These are phyloP conservation scores for Campylomormyrus numenius DNA, from an alignment of 2,113 vertebrate species.

Conservation along the genomic window DNA sequence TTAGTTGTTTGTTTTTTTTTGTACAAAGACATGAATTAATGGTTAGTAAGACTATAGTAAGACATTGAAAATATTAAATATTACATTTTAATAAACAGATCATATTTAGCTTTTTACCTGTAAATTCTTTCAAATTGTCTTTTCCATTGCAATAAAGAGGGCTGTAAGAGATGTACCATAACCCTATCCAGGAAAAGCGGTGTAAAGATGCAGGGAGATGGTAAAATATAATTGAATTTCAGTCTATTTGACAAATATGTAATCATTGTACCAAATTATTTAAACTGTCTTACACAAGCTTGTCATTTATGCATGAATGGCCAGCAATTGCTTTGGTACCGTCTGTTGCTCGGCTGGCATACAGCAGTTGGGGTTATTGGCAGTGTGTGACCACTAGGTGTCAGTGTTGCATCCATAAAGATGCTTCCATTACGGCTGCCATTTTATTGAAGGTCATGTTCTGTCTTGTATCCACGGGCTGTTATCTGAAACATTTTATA, in stretches of 20 bases:
- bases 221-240: not conserved
- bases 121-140: not conserved
- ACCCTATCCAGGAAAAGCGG: not conserved
- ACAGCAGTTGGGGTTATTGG: not conserved
- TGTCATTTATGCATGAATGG: not conserved
- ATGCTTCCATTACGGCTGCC: conserved; percentile 30
- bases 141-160: not conserved
- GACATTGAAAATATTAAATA: not conserved
- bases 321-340: not conserved
- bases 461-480: conserved; percentile 17
- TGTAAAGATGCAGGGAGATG: not conserved
- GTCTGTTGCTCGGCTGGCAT: not conserved
- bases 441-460: conserved; percentile 31
- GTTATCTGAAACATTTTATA: conserved; percentile 12
- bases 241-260: not conserved
- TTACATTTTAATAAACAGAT: not conserved
- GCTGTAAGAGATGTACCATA: not conserved
- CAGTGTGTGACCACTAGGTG: conserved; percentile 48
- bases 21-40: not conserved
- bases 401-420: conserved; percentile 42
- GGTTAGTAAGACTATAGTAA: not conserved
- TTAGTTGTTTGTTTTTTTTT: not conserved
- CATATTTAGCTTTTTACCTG: not conserved
- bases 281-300: not conserved
- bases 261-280: not conserved